These are phyloP conservation scores for Diaprepes abbreviatus DNA, from an alignment of 2,888 invertebrate genomes.

Conservation along the genomic window DNA sequence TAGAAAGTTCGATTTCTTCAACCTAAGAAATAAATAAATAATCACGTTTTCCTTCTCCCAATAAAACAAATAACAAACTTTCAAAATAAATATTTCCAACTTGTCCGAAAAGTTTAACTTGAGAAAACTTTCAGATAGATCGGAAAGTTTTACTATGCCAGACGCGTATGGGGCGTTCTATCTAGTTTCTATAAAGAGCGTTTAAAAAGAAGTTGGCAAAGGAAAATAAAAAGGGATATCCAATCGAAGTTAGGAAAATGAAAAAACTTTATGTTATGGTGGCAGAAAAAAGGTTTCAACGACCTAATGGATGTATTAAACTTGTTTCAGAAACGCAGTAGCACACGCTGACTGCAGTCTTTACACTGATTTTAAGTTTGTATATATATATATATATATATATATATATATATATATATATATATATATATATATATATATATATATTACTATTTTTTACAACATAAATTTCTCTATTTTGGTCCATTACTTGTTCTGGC, in stretches of 20 bases:
- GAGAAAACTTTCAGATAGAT: constrained; percentile 23
- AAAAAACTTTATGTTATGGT: constrained; percentile 23
- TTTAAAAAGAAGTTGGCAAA: constrained; percentile 23
- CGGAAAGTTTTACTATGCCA: constrained; percentile 41
- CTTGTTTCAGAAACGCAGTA: too few species aligned
- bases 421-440: too few species aligned
- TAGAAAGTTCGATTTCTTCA: background rate
- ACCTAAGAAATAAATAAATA: constrained; percentile 8
- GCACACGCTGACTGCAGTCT: too few species aligned
- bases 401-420: too few species aligned
- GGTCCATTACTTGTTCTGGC: too few species aligned
- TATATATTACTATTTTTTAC: too few species aligned
- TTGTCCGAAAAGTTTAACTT: constrained; percentile 27
- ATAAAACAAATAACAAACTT: constrained; percentile 31
- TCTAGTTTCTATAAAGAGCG: constrained; percentile 29
- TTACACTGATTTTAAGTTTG: too few species aligned
- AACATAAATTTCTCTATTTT: too few species aligned
- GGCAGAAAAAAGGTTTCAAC: background rate
- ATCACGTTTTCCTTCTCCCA: constrained; percentile 1
- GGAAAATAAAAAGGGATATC: constrained; percentile 17
- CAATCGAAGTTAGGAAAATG: constrained; percentile 38
- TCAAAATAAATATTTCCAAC: constrained; percentile 34
- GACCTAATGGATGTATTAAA: too few species aligned
- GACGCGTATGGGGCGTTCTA: constrained; percentile 34
- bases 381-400: too few species aligned